Evolutionary conservation across 2,797 vertebrate genomes (phyloP), one percentile per base, ranked within the genome.

Genomic region (Rhynchotus rufescens): DNA sequence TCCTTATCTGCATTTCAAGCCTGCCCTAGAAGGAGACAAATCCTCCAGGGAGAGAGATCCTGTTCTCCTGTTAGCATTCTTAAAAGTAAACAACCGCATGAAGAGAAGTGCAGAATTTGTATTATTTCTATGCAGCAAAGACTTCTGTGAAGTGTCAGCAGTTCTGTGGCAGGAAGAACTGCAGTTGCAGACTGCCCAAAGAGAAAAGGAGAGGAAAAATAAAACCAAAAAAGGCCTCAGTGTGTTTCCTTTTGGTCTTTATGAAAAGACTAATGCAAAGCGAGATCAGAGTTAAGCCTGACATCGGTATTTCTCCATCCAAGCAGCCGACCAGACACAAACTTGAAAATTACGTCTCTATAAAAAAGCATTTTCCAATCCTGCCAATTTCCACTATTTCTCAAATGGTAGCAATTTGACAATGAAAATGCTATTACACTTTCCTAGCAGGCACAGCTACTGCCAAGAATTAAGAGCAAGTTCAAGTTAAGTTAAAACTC

Each of bases 261-360:
- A 42, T 26, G 40, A 80, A 54, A 64, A 80, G 21, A 40, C 14
- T n/a, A 7, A 20, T 3, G 15, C 13, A 60, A 62, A 61, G 28
- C 7, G 5, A 88, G 59, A 66, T 15, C 30, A 68, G 36, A 65
- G 38, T 7, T 66, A 36, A 49, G n/a, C 12, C 13, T 69, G 42
- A 26, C 34, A 32, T 2, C 38, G 71, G 21, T 45, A 38, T 72
- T 80, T 32, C 78, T 94, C 80, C 57, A 36, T 20, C 22, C 62
- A 59, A 85, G 64, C 80, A 45, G 51, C 19, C 72, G 66, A 84
- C 72, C 86, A 88, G 57, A 72, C 9, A 66, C 74, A 76, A 86
- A 67, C 25, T 61, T 62, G 25, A 83, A 93, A 95, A 92, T 64
- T 62, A 86, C 36, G 60, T 84, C 71, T 74, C 80, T 57, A 66